Evolutionary conservation across 2,888 invertebrate genomes (phyloP), one percentile per base, ranked within the genome.

Genomic region (Rhagonycha fulva): DNA sequence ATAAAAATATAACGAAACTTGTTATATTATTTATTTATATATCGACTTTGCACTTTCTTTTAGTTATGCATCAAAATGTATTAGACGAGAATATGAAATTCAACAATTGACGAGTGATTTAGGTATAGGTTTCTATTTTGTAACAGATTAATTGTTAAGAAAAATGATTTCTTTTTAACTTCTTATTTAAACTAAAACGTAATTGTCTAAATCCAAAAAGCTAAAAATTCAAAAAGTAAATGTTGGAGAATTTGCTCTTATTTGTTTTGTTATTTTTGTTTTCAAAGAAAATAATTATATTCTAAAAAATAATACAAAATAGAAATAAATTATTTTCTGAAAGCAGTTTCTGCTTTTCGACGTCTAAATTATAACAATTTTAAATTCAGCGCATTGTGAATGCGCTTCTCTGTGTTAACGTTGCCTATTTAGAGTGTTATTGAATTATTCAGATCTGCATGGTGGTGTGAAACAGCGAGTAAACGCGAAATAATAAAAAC

Each of bases 401-500:
- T 71, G 82, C 83, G 84, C 82, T 84, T 85, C 84, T 85, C 83
- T 84, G 83, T 84, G 85, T 85, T 84, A 83, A 84, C 72, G 83
- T 80, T 84, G 85, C 84, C 84, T 84, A 86, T 85, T 85, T 85
- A 84, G 83, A 82, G 83, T 84, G 83, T 86, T 85, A 85, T 85
- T 85, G 84, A 85, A 86, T 86, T 86, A 86, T 86, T 86, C 85
- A 85, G 85, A 85, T 85, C 85, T 84, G 84, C 82, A 84, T 83
- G 81, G 84, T 83, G 85, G 84, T 84, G 85, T 84, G 84, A 85
- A 85, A 85, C 84, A 85, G 84, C 83, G 83, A 84, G 82, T 84
- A 85, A 85, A 84, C 84, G 85, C 80, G 82, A 81, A 85, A 84
- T 84, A 85, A 85, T 84, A 81, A 83, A 85, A 84, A 83, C 85